phyloP scores from a whole-genome alignment of 2,797 vertebrate genomes.

The Smutsia gigantea region DNA sequence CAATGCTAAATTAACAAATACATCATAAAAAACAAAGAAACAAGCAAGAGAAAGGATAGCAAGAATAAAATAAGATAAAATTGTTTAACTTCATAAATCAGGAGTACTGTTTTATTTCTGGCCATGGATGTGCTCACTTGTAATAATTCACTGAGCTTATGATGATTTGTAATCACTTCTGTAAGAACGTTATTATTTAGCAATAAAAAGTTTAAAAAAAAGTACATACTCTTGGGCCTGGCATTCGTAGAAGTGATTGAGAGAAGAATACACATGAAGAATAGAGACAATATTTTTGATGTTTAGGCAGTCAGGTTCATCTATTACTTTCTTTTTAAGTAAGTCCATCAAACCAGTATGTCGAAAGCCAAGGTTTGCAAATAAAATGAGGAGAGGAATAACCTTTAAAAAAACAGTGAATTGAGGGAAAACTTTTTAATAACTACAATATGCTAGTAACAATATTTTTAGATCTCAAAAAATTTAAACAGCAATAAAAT shows the following conservation, averaged over 20 bases:
- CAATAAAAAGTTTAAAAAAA: not conserved
- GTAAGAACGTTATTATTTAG: not conserved
- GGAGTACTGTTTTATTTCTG: not conserved
- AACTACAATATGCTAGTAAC: not conserved
- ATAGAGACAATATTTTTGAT: slow-evolving; percentile 86
- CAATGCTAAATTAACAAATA: slow-evolving; percentile 1
- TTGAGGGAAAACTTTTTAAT: slow-evolving; percentile 14
- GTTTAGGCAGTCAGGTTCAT: slow-evolving; percentile 85
- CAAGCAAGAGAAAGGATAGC: not conserved
- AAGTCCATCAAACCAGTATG: slow-evolving; percentile 88
- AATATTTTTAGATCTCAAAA: slow-evolving; percentile 38
- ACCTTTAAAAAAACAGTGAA: slow-evolving; percentile 85
- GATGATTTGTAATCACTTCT: not conserved
- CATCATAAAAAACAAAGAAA: not conserved
- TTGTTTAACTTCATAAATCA: slow-evolving; percentile 22
- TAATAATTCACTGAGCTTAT: not conserved
- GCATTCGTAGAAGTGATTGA: slow-evolving; percentile 88
- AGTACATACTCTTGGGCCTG: slow-evolving; percentile 88
- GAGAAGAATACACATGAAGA: slow-evolving; percentile 89
- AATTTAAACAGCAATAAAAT: not conserved
- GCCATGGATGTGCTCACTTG: not conserved
- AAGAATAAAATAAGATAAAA: slow-evolving; percentile 18
- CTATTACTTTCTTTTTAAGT: slow-evolving; percentile 87
- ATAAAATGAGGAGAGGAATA: slow-evolving; percentile 87
- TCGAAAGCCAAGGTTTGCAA: slow-evolving; percentile 88